Conservation (phyloP, 2,888 invertebrate species). For the Parnassius orleans region DNA sequence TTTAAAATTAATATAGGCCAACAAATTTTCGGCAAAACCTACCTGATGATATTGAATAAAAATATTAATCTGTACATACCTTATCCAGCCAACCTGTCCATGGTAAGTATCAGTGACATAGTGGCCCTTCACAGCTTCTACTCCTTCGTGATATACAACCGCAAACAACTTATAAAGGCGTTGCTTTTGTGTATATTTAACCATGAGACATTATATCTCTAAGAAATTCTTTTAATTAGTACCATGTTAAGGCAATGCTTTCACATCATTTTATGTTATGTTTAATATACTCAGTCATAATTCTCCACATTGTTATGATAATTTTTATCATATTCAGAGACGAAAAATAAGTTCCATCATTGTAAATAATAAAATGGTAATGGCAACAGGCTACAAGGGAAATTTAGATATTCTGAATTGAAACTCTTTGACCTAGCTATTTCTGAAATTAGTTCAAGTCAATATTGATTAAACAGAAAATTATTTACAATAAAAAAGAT, state of each 20-base stretch:
- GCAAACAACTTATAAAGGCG: conserved; percentile 96
- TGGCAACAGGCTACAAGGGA: too few relatives aligned
- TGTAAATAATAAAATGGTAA: conserved; percentile 27
- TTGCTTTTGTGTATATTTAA: conserved; percentile 86
- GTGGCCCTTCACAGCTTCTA: conserved; percentile 96
- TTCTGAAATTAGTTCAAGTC: not conserved
- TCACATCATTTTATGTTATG: conserved; percentile 2
- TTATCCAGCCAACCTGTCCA: conserved; percentile 94
- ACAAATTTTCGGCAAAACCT: too few relatives aligned
- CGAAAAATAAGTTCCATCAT: conserved; percentile 76
- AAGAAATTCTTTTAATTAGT: conserved; percentile 38
- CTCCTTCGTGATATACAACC: conserved; percentile 98
- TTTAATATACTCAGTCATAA: conserved; percentile 46
- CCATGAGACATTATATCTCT: conserved; percentile 91
- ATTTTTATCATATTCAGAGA: conserved; percentile 58
- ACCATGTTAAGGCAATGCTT: not conserved
- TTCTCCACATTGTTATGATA: conserved; percentile 55
- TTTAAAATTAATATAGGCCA: too few relatives aligned
- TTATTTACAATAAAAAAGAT: conserved; percentile 2
- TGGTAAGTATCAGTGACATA: conserved; percentile 97
- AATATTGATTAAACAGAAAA: not conserved
- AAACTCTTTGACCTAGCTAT: not conserved
- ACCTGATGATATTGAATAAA: not conserved
- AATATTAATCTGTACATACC: conserved; percentile 55
- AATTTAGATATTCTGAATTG: too few relatives aligned